Evolutionary conservation across 2,797 vertebrate genomes (phyloP), one percentile per base, ranked within the genome.

Genomic region (Syndactyla subalaris): DNA sequence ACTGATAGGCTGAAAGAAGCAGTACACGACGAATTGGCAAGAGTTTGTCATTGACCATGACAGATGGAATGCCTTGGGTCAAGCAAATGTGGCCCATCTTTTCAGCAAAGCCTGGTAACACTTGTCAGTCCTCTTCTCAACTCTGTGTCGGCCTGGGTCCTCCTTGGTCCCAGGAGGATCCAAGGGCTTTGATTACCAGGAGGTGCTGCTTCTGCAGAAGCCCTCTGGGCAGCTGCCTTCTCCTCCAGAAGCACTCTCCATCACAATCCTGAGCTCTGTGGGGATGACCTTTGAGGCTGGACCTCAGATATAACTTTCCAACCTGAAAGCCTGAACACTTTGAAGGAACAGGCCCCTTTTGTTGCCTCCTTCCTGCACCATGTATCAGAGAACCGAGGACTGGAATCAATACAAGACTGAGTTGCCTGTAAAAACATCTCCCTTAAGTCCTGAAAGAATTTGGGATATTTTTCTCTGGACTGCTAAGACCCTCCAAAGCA

Each of bases 341-440:
- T 3, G 14, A 9, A 88, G 13, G 9, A 26, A 70, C 30, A 12
- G 55, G 55, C 51, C 12, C 61, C 68, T 63, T 87, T 68, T 72
- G 34, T 84, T 71, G 78, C 26, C 34, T 84, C 17, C 54, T 90
- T 81, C 70, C 65, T 68, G 30, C 9, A 58, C 45, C 1, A 4
- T 3, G 2, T 46, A 48, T 43, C 54, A 62, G 74, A 27, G 20
- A 49, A 46, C 34, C 46, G 65, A 72, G 12, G 14, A 29, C 24
- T 91, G 48, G 59, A 89, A 57, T 54, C 1, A 4, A 32, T 19
- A 38, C 1, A 12, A 62, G 38, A 21, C 8, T 4, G 20, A 76
- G 14, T 22, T 91, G 46, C 54, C 87, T 89, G 45, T 29, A 91
- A 85, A 92, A 91, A 87, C 58, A 85, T 36, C n/a, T 39, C 38